Base-by-base conservation (phyloP, 2,797 vertebrate species). In the Liasis olivaceus region DNA sequence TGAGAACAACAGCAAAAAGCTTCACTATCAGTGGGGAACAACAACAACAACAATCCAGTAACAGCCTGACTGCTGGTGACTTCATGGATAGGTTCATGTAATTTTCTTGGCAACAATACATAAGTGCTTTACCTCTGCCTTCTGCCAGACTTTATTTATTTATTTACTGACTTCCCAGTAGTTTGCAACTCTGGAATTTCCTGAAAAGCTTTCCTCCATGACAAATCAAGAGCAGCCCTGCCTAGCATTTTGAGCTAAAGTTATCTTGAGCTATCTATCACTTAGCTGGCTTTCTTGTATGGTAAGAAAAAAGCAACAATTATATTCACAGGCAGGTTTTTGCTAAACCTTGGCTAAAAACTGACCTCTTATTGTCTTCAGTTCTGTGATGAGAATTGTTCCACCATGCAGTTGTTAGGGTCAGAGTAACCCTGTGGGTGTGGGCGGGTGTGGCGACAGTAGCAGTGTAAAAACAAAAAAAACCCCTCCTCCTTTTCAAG, bases 381-480 rank as follows among this genome's bases (percentile, higher is more conserved):
- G 47, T 31, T 64, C 4, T 54, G 20, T 28, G 62, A 28, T 69
- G 64, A 66, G 20, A 91, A 87, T 54, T 64, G 28, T 15, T 85
- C n/a, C 13, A 66, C 9, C 9, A 42, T 72, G 51, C 24, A 86
- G 90, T 66, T 85, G 20, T 85, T 56, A 66, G 54, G 22, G 9
- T 20, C 63, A 58, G 28, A 87, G 54, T 26, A 58, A 60, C 5
- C 24, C 24, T 9, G 28, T 8, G 64, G 5, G 1, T 72, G n/a
- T 15, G 5, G 1, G 6, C 0, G 14, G 4, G 15, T 1, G 0
- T 63, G 36, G 14, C 2, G 15, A 8, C 58, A 36, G 3, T 47
- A 47, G 22, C 42, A 51, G 7, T 14, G 7, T 5, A 85, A 90
- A 90, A 69, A n/a, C 56, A 62, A 90, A 28, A 24, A 88, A 62